Evolutionary conservation across 1,140 invertebrate genomes (phyloP).

Genomic region (Lucilia cuprina): DNA sequence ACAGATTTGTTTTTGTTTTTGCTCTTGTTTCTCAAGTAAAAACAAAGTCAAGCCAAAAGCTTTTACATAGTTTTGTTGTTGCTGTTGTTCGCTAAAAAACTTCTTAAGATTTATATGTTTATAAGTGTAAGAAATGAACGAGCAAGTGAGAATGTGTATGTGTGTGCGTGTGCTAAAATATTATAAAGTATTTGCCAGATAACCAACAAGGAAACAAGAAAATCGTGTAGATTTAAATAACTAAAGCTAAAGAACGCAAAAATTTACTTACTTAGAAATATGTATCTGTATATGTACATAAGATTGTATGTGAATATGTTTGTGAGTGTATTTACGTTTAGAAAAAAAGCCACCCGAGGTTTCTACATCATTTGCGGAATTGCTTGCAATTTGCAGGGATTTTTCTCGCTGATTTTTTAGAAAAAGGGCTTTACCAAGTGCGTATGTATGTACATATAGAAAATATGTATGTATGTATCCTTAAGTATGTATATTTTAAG

Average conservation of each 20-base stretch:
- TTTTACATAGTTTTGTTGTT: neutral
- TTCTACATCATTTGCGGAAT: slow-evolving; percentile 22
- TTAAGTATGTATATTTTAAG: neutral
- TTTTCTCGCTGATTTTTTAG: slow-evolving; percentile 1
- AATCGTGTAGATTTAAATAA: no score
- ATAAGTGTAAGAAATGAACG: neutral
- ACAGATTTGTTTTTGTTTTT: neutral
- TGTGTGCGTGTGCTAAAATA: neutral
- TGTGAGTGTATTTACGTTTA: no score
- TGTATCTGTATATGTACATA: neutral
- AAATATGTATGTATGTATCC: neutral
- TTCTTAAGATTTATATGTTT: neutral
- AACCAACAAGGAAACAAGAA: no score
- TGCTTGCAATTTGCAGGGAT: slow-evolving; percentile 30
- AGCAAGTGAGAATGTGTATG: neutral
- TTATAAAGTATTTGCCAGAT: no score
- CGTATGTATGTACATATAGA: neutral
- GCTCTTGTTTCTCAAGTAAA: neutral
- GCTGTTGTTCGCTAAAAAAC: neutral
- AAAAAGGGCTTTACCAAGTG: neutral
- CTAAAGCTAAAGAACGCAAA: no score
- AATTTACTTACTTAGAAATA: neutral
- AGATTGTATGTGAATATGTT: no score
- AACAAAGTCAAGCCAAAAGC: slow-evolving; percentile 9
- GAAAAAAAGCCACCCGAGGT: slow-evolving; percentile 17